Evolutionary conservation across 2,888 invertebrate genomes (phyloP).

Genomic region (Sipunculus nudus): DNA sequence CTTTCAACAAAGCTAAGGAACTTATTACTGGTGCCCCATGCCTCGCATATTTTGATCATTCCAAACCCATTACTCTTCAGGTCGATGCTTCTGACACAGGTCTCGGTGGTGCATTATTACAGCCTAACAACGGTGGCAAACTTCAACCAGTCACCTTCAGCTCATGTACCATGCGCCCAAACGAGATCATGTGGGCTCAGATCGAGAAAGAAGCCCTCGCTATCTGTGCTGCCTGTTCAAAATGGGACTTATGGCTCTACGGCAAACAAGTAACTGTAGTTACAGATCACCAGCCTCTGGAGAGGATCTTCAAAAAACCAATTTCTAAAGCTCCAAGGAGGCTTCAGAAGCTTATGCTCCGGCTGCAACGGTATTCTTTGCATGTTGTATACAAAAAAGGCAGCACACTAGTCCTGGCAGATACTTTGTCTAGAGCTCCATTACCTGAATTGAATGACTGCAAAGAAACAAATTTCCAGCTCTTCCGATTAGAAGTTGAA

Average conservation of each 20-base stretch:
- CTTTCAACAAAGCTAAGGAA: conserved; percentile 7
- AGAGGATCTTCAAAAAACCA: conserved; percentile 6
- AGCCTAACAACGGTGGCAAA: not conserved
- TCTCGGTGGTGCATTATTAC: conserved; percentile 4
- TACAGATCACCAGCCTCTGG: conserved; percentile 14
- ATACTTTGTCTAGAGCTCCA: conserved; percentile 10
- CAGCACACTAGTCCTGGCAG: not conserved
- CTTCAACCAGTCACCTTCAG: not conserved
- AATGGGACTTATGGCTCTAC: conserved; percentile 14
- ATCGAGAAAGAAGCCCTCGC: conserved; percentile 10
- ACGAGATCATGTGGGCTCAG: not conserved
- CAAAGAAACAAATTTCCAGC: not conserved
- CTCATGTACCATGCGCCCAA: not conserved
- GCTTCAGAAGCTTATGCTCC: conserved; percentile 14
- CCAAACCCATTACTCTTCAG: not conserved
- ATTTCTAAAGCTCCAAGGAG: conserved; percentile 3
- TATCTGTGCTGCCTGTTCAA: not conserved
- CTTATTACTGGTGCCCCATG: conserved; percentile 11
- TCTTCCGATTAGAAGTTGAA: not conserved
- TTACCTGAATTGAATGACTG: not conserved
- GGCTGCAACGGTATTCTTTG: conserved; percentile 8
- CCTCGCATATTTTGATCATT: conserved; percentile 10
- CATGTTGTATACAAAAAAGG: conserved; percentile 12
- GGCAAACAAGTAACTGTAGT: conserved; percentile 9
- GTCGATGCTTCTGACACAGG: conserved; percentile 12